Percentiles rank a stretch among this genome's conserved stretches.
Evolutionary conservation across 1,140 invertebrate species (phyloP).

Genomic region (Bombus confusus): DNA sequence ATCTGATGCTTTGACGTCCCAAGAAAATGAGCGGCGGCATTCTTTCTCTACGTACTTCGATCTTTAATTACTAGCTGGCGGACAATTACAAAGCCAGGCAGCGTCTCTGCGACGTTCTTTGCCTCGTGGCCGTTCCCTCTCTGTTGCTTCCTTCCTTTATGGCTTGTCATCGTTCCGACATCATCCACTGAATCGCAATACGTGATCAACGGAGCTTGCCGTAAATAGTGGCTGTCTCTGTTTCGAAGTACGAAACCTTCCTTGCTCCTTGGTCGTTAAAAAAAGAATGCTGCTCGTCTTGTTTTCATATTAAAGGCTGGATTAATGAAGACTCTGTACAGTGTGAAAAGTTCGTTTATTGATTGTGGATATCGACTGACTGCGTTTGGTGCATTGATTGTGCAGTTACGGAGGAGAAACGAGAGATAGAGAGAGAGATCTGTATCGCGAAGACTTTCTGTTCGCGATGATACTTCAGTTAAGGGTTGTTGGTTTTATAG

Average conservation of each 20-base stretch:
- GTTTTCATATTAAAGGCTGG: not conserved
- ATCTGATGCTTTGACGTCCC: not conserved
- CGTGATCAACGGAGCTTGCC: too few relatives aligned
- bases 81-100: conserved; percentile 23
- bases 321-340: not conserved
- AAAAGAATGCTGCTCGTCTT: not conserved
- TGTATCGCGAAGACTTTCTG: not conserved
- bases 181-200: not conserved
- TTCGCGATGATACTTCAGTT: not conserved
- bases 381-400: not conserved
- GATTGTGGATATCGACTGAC: too few relatives aligned
- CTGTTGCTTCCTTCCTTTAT: not conserved
- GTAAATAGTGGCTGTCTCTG: too few relatives aligned
- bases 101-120: not conserved
- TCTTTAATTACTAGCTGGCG: conserved; percentile 21
- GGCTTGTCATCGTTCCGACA: not conserved
- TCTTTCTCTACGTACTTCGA: not conserved
- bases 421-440: not conserved
- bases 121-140: not conserved
- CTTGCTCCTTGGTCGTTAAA: not conserved
- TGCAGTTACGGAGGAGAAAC: not conserved
- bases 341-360: not conserved
- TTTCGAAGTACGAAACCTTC: too few relatives aligned
- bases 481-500: not conserved
- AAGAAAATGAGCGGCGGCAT: not conserved